Percentiles rank a stretch among this genome's conserved stretches.
These are phyloP conservation scores for Cliona cf. orientalis DNA, from an alignment of 37 sponge, comb jelly and placozoan species.

Conservation along the genomic window DNA sequence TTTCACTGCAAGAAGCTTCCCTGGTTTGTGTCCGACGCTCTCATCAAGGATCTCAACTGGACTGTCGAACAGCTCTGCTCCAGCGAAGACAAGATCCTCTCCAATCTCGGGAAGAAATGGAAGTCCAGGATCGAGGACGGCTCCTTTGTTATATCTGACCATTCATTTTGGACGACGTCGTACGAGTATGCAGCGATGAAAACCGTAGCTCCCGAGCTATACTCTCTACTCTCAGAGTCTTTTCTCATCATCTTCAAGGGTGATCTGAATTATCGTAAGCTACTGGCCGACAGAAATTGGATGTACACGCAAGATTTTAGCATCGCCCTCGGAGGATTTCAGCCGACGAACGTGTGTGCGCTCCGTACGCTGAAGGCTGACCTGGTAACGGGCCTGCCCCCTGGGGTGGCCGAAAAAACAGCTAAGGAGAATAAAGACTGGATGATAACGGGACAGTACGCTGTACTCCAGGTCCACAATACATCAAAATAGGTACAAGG, in stretches of 20 bases:
- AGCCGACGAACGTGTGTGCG: constrained; percentile 85
- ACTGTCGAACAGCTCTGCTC: constrained; percentile 65
- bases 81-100: constrained; percentile 27
- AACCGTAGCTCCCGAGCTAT: constrained; percentile 81
- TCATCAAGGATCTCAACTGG: constrained; percentile 80
- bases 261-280: constrained; percentile 98
- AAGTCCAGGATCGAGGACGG: constrained; percentile 50
- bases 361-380: constrained; percentile 98
- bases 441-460: constrained; percentile 91
- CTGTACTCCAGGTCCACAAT: constrained; percentile 71
- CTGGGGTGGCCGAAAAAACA: constrained; percentile 70
- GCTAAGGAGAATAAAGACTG: constrained; percentile 76
- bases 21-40: constrained; percentile 99
- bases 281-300: constrained; percentile 94
- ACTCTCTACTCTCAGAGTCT: constrained; percentile 59
- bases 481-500: constrained; percentile 1
- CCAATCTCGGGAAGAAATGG: constrained; percentile 70
- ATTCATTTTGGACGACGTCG: constrained; percentile 93
- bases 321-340: constrained; percentile 83
- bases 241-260: constrained; percentile 93
- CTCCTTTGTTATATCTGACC: constrained; percentile 60
- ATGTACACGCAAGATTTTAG: constrained; percentile 80
- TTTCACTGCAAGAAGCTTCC: constrained; percentile 94
- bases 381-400: constrained; percentile 83
- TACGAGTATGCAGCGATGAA: constrained; percentile 91